These are phyloP conservation scores for Macrotus californicus DNA, from an alignment of 2,113 vertebrate species.

Conservation along the genomic window DNA sequence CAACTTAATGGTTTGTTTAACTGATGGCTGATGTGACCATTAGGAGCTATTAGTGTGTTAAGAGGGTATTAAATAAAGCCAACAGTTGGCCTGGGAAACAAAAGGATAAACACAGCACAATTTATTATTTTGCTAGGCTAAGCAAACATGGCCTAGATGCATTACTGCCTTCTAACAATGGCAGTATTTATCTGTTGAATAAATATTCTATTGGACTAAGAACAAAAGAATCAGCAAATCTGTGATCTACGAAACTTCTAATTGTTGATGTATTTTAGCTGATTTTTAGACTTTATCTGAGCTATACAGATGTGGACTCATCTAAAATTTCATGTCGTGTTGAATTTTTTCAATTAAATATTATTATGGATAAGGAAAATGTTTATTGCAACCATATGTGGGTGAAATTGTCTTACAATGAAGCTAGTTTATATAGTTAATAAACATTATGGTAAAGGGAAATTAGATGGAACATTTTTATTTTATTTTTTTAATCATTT, in stretches of 20 bases:
- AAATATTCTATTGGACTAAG: slow-evolving; percentile 11
- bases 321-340: background rate
- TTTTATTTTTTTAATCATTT: background rate
- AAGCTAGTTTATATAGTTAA: background rate
- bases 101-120: slow-evolving; percentile 67
- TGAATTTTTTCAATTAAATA: slow-evolving; percentile 10
- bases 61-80: slow-evolving; percentile 74
- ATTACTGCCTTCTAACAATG: slow-evolving; percentile 49
- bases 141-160: slow-evolving; percentile 61
- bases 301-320: background rate
- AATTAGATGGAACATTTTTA: background rate
- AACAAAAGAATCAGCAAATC: slow-evolving; percentile 57
- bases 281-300: background rate
- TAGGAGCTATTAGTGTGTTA: slow-evolving; percentile 73
- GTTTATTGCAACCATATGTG: slow-evolving; percentile 11
- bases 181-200: slow-evolving; percentile 60
- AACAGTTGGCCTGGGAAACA: slow-evolving; percentile 69
- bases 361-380: slow-evolving; percentile 1
- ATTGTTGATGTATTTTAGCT: background rate
- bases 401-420: background rate
- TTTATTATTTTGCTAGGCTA: slow-evolving; percentile 75
- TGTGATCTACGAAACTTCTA: slow-evolving; percentile 15
- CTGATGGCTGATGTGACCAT: slow-evolving; percentile 73
- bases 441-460: background rate
- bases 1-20: slow-evolving; percentile 75